phyloP scores from a whole-genome alignment of 2,797 vertebrate genomes.

The Cryptoprocta ferox region DNA sequence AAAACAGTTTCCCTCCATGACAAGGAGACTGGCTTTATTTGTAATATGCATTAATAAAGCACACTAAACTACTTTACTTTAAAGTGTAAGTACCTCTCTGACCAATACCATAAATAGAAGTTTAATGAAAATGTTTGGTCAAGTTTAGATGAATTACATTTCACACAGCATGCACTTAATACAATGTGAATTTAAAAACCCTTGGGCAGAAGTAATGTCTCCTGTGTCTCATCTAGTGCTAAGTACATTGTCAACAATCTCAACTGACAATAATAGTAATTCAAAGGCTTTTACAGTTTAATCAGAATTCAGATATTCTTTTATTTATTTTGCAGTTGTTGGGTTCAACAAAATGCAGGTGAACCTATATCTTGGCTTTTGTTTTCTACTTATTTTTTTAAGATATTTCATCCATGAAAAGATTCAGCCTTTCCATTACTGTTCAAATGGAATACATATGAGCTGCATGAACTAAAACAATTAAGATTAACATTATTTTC shows the following conservation, averaged over 20 bases:
- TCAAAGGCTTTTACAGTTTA: constrained; percentile 37
- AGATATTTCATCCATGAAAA: not conserved
- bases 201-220: not conserved
- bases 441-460: not conserved
- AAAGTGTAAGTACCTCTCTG: constrained; percentile 14
- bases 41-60: constrained; percentile 15
- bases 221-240: not conserved
- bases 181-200: constrained; percentile 23
- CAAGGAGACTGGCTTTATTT: not conserved
- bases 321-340: constrained; percentile 30
- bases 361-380: not conserved
- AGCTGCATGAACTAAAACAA: not conserved
- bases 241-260: constrained; percentile 52
- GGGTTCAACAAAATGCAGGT: constrained; percentile 44
- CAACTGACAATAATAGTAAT: constrained; percentile 43
- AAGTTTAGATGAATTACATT: constrained; percentile 64
- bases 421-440: not conserved
- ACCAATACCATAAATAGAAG: not conserved
- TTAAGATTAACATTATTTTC: not conserved
- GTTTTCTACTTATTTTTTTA: not conserved
- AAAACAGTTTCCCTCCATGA: not conserved
- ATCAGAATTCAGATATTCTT: constrained; percentile 40
- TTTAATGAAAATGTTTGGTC: constrained; percentile 57
- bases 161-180: constrained; percentile 15
- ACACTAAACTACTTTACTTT: not conserved